Conservation (phyloP, 2,888 invertebrate genomes). For the Vesta saturnalis region DNA sequence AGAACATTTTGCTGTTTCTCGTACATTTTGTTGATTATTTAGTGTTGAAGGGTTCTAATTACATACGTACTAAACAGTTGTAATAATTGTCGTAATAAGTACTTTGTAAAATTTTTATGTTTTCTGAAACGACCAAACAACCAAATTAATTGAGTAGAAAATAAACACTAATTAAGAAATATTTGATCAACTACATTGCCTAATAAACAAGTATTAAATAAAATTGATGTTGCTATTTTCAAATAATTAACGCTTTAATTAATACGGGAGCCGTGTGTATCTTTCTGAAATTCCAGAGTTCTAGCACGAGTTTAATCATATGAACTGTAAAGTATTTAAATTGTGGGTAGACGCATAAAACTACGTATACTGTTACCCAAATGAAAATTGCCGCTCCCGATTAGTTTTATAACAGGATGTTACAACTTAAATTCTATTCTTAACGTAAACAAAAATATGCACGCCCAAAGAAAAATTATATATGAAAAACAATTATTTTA, state of each 20-base stretch:
- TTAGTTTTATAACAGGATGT: constrained; percentile 17
- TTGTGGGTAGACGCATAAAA: background rate
- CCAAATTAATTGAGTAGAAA: background rate
- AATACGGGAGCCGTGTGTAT: constrained; percentile 22
- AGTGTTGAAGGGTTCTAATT: too few relatives aligned
- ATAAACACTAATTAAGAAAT: background rate
- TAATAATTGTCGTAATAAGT: too few relatives aligned
- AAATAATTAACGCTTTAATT: constrained; percentile 17
- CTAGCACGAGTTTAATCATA: too few relatives aligned
- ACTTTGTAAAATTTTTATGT: background rate
- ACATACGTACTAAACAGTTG: too few relatives aligned
- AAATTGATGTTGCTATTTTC: background rate
- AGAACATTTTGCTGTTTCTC: too few relatives aligned
- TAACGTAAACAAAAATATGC: constrained; percentile 1
- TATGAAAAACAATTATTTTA: too few relatives aligned
- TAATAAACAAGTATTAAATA: background rate
- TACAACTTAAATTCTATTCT: background rate
- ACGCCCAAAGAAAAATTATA: constrained; percentile 2
- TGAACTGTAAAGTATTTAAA: background rate
- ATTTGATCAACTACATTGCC: background rate
- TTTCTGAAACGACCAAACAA: background rate
- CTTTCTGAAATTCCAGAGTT: constrained; percentile 16
- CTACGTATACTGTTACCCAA: constrained; percentile 5
- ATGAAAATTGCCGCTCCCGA: constrained; percentile 14
- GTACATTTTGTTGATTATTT: too few relatives aligned